Base-by-base conservation (phyloP, 1,140 invertebrate species). In the Heterodera carotae region DNA sequence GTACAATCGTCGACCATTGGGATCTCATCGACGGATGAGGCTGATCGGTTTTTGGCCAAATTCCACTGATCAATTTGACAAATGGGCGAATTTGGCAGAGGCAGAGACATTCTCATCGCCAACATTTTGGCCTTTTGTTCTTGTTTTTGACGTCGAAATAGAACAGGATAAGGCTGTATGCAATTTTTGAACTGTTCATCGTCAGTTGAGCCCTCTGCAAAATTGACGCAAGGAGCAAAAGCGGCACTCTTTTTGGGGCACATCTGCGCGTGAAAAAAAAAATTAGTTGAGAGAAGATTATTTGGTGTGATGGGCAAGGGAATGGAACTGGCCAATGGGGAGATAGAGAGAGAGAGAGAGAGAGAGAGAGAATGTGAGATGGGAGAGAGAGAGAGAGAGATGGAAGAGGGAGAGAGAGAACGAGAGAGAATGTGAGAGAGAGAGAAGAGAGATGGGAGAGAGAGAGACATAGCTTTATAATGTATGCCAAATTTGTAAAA, bases 1-100 rank as follows among this genome's bases (percentile, higher is more conserved):
- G 62, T 25, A 66, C 62, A 66, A 6, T 66, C 62, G 62, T 66
- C 62, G 62, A 34, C 62, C 62, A 66, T 66, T n/a, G 62, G 59
- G 10, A 31, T 71, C 8, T 71, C 69, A 48, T 71, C 59, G 18
- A 56, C 48, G 15, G 48, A 56, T 5, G 48, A 56, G 48, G 48
- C 48, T 4, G 48, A 15, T 22, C 48, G 48, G 48, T 22, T 56
- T 56, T 56, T 56, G 48, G 48, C 15, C 48, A 56, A 56, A 56
- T 56, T 56, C 48, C 12, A 22, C 5, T 56, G 48, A 22, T 56
- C 22, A 56, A 56, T 1, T 12, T 56, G 12, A 56, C 3, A 56
- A 56, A 56, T 22, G 48, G 48, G 48, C 48, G 48, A 18, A 56
- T 56, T 56, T 22, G 48, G 48, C 48, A 56, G 48, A 22, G 48